Evolutionary conservation across 2,797 vertebrate genomes (phyloP).

Genomic region (Sphaeramia orbicularis): DNA sequence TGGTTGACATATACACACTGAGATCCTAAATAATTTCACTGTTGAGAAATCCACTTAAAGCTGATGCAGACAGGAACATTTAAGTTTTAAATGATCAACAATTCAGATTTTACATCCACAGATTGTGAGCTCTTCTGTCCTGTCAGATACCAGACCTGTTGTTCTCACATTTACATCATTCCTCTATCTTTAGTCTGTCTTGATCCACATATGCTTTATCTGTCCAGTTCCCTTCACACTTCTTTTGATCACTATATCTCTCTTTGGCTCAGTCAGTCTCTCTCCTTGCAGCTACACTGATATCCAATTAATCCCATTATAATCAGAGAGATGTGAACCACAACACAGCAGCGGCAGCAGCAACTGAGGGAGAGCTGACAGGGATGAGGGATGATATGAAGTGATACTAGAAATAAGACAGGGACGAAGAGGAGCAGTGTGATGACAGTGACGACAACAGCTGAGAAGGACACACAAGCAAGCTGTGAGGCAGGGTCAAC

Average conservation of each 20-base stretch:
- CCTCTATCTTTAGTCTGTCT: background rate
- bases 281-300: slow-evolving; percentile 29
- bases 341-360: slow-evolving; percentile 14
- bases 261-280: slow-evolving; percentile 5
- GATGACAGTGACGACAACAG: slow-evolving; percentile 51
- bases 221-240: background rate
- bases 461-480: slow-evolving; percentile 56
- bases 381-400: slow-evolving; percentile 5
- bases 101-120: no score
- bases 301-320: slow-evolving; percentile 75
- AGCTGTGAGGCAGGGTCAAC: slow-evolving; percentile 56
- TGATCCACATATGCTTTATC: background rate
- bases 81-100: background rate
- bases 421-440: slow-evolving; percentile 13
- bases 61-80: background rate
- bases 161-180: background rate
- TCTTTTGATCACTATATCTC: slow-evolving; percentile 20
- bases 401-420: slow-evolving; percentile 16
- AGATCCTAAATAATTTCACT: background rate
- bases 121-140: background rate
- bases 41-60: slow-evolving; percentile 2
- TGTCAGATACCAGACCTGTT: slow-evolving; percentile 6
- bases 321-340: slow-evolving; percentile 58
- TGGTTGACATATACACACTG: no score
- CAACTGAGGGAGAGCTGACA: slow-evolving; percentile 1